A percentile compares a stretch with the other conserved stretches of the same genome.
These are phyloP conservation scores for Enteromius radiatus DNA, from an alignment of 2,797 vertebrate species.

Conservation along the genomic window DNA sequence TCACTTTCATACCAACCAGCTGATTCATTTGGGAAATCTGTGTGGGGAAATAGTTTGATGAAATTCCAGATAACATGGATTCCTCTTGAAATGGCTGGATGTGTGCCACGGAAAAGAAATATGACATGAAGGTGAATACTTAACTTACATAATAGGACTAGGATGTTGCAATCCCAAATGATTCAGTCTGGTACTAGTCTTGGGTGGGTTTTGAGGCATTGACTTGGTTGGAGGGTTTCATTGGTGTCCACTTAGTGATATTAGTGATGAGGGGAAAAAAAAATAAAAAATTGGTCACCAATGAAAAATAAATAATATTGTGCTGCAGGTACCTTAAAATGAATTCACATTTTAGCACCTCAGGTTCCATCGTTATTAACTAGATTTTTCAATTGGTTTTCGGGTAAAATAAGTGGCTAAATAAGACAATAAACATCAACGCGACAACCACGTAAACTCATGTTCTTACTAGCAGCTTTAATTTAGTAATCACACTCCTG, in stretches of 20 bases:
- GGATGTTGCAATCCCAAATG: not conserved
- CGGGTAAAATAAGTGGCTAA: not conserved
- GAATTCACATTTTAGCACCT: not conserved
- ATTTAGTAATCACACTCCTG: not conserved
- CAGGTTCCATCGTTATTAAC: not conserved
- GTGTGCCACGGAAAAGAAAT: not conserved
- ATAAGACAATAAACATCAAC: not conserved
- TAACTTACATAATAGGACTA: not conserved
- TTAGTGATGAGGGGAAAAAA: not conserved
- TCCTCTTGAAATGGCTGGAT: not conserved
- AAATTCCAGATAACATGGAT: not conserved
- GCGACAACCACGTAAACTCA: not conserved
- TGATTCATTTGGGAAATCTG: not conserved
- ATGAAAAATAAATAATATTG: not conserved
- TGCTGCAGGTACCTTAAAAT: not conserved
- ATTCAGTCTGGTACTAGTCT: not conserved
- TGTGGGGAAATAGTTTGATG: not conserved
- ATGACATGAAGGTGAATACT: not conserved
- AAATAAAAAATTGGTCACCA: not conserved
- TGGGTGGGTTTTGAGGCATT: not conserved
- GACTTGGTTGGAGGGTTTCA: not conserved
- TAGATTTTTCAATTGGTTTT: not conserved
- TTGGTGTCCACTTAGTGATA: not conserved
- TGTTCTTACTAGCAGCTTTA: not conserved
- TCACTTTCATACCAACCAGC: not conserved